Conservation (phyloP, 2,797 vertebrate species). For the Eulemur mongoz region DNA sequence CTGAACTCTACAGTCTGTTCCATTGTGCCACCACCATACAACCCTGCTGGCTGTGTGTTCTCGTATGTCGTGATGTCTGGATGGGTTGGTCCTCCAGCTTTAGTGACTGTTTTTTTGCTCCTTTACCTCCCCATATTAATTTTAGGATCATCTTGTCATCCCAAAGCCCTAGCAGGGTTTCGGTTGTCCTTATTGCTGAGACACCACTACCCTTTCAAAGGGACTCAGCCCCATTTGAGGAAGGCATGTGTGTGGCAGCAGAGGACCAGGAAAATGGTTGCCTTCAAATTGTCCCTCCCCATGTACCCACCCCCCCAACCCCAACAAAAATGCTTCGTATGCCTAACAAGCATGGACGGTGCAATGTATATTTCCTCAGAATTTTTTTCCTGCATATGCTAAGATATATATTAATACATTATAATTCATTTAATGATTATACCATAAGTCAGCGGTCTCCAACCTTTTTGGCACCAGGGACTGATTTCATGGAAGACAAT, state of each 20-base stretch:
- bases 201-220: not conserved
- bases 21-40: not conserved
- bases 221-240: not conserved
- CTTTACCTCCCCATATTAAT: not conserved
- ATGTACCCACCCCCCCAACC: not conserved
- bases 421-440: not conserved
- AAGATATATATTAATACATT: not conserved
- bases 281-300: not conserved
- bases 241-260: not conserved
- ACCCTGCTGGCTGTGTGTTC: not conserved
- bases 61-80: too few species aligned
- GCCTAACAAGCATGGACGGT: not conserved
- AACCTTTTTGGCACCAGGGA: too few species aligned
- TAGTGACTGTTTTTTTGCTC: not conserved
- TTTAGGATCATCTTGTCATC: not conserved
- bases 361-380: not conserved
- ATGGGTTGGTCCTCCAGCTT: not conserved
- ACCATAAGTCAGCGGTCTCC: not conserved
- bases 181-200: not conserved
- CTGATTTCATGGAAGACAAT: too few species aligned
- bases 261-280: not conserved
- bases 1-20: not conserved
- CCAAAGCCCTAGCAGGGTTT: not conserved
- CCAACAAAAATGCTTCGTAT: not conserved
- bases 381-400: not conserved